These are phyloP conservation scores for Cataglyphis albicans DNA, from an alignment of 2,888 invertebrate genomes.

Conservation along the genomic window DNA sequence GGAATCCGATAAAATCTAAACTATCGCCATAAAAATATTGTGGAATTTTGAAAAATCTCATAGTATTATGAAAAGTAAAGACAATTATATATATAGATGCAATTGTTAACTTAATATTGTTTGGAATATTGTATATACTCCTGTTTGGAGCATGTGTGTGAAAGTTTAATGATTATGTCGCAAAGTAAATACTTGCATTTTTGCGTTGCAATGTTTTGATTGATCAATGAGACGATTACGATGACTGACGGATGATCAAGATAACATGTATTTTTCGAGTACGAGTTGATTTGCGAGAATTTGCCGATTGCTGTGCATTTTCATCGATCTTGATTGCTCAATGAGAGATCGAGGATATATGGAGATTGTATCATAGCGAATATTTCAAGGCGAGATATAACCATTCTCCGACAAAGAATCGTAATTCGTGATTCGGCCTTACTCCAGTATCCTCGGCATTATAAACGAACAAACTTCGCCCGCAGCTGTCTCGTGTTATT, in stretches of 20 bases:
- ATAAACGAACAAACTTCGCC: slow-evolving; percentile 43
- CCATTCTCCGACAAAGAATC: slow-evolving; percentile 62
- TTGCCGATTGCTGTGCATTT: slow-evolving; percentile 4
- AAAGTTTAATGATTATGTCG: not conserved
- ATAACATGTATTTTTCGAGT: not conserved
- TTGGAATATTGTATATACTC: not conserved
- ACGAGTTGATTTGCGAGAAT: not conserved
- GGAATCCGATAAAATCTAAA: slow-evolving; percentile 14
- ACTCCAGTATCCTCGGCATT: slow-evolving; percentile 67
- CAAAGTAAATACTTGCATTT: not conserved
- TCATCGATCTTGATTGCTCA: slow-evolving; percentile 42
- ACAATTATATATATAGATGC: not conserved
- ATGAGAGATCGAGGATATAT: slow-evolving; percentile 49
- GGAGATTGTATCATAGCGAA: slow-evolving; percentile 40
- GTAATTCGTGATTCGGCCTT: slow-evolving; percentile 66
- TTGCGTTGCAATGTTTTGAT: not conserved
- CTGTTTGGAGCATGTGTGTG: not conserved
- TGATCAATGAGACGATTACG: not conserved
- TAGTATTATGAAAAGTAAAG: not conserved
- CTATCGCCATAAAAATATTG: not conserved
- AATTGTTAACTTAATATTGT: no score
- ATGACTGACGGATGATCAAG: not conserved
- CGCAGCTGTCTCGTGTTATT: not conserved
- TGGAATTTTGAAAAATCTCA: not conserved
- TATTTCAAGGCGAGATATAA: slow-evolving; percentile 70